A percentile compares a stretch with the other conserved stretches of the same genome.
phyloP scores from a whole-genome alignment of 2,113 vertebrate species.

The Thinocorus orbignyianus region DNA sequence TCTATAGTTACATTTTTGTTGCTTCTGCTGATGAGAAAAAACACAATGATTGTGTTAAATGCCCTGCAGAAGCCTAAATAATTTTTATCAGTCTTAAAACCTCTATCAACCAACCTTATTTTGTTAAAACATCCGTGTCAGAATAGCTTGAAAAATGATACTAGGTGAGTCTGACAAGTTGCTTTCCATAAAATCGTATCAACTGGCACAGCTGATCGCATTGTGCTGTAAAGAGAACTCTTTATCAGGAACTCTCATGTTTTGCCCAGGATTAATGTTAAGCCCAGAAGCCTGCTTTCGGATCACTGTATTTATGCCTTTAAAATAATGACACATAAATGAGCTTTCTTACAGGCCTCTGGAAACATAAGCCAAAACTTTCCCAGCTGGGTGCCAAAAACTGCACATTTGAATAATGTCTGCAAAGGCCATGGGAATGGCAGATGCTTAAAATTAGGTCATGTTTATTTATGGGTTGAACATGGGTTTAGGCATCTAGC shows the following conservation, averaged over 20 bases:
- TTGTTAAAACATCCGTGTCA: not conserved
- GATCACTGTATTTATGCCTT: not conserved
- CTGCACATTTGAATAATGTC: not conserved
- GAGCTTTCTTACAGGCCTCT: not conserved
- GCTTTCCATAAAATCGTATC: not conserved
- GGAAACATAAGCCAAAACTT: not conserved
- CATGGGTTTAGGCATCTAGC: not conserved
- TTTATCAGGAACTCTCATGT: not conserved
- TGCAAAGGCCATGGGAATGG: constrained; percentile 4
- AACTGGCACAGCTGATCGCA: not conserved
- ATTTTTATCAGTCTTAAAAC: not conserved
- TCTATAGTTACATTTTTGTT: not conserved
- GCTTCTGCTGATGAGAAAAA: not conserved
- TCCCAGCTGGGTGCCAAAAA: not conserved
- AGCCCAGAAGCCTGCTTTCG: not conserved
- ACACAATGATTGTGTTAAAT: not conserved
- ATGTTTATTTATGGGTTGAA: constrained; percentile 38
- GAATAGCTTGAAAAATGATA: not conserved
- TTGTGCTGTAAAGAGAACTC: not conserved
- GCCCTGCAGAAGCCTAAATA: not conserved
- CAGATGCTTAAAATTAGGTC: constrained; percentile 13
- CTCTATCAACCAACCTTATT: not conserved
- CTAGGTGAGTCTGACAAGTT: not conserved
- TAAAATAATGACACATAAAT: not conserved
- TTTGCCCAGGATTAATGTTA: not conserved